A percentile compares a stretch with the other conserved stretches of the same genome.
phyloP scores from a whole-genome alignment of 2,888 invertebrate species.

The Microctonus aethiopoides region DNA sequence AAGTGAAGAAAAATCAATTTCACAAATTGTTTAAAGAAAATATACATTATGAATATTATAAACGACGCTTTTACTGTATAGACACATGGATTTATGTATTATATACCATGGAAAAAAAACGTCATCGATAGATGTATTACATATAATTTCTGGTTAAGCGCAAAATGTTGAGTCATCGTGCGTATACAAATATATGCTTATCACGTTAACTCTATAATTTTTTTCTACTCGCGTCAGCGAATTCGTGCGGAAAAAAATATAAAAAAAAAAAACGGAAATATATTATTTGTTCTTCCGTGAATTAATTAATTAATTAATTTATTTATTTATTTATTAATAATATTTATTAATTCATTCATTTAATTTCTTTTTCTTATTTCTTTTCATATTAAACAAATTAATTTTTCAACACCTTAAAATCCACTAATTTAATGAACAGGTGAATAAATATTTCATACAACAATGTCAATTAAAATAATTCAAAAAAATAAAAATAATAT shows the following conservation, averaged over 20 bases:
- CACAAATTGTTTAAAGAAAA: not conserved
- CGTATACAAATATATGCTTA: not conserved
- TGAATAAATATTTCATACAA: constrained; percentile 9
- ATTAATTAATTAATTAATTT: constrained; percentile 12
- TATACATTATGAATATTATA: not conserved
- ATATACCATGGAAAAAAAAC: not conserved
- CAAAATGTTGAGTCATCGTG: constrained; percentile 6
- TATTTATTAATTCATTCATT: not conserved
- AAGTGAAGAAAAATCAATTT: not conserved
- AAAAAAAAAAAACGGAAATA: constrained; percentile 31
- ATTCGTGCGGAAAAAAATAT: constrained; percentile 37
- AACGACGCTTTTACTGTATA: not conserved
- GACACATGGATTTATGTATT: not conserved
- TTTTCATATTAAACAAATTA: not conserved
- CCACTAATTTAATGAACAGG: not conserved
- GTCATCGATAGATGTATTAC: not conserved
- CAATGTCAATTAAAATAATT: constrained; percentile 55
- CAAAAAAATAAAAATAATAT: constrained; percentile 52
- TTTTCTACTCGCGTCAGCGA: constrained; percentile 9
- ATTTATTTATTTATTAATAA: constrained; percentile 3
- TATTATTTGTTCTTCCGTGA: constrained; percentile 23
- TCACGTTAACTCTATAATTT: not conserved
- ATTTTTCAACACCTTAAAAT: not conserved
- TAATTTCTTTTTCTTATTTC: not conserved
- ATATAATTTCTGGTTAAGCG: not conserved